These are phyloP conservation scores for Cottus gobio DNA, from an alignment of 2,113 vertebrate species.

Conservation along the genomic window DNA sequence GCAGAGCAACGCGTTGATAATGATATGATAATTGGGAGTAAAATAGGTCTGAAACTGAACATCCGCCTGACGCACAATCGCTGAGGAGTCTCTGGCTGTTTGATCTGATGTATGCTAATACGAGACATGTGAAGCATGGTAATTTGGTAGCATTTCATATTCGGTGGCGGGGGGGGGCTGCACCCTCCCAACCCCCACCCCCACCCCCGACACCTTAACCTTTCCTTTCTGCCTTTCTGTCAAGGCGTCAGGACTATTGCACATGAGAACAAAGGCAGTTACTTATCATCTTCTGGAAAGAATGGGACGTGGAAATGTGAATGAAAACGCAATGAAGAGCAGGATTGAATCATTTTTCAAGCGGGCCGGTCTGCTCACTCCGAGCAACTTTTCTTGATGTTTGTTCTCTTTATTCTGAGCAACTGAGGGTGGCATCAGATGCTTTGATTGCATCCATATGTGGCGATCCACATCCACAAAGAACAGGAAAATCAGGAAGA, in stretches of 20 bases:
- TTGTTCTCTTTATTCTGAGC: not conserved
- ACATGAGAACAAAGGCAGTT: slow-evolving; percentile 43
- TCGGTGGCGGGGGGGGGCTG: not conserved
- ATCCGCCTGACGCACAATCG: slow-evolving; percentile 64
- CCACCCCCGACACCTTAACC: slow-evolving; percentile 42
- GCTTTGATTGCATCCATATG: slow-evolving; percentile 9
- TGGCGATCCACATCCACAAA: not conserved
- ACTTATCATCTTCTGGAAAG: slow-evolving; percentile 10
- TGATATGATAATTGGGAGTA: slow-evolving; percentile 77
- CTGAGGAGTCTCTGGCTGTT: slow-evolving; percentile 63
- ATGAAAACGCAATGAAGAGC: not conserved
- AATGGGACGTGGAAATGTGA: not conserved
- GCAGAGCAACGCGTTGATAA: slow-evolving; percentile 62
- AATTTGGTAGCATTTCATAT: slow-evolving; percentile 69
- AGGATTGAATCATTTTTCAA: not conserved
- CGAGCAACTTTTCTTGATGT: not conserved
- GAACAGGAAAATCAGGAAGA: not conserved
- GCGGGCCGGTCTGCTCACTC: not conserved
- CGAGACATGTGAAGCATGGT: slow-evolving; percentile 69
- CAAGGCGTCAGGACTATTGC: slow-evolving; percentile 36
- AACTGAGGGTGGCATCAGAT: not conserved
- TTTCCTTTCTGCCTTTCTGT: slow-evolving; percentile 57
- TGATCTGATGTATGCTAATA: slow-evolving; percentile 79
- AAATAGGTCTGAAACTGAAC: slow-evolving; percentile 73
- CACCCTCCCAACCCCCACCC: not conserved